A percentile compares a stretch with the other conserved stretches of the same genome.
phyloP scores from a whole-genome alignment of 2,113 vertebrate genomes.

The Sphyrna mokarran region DNA sequence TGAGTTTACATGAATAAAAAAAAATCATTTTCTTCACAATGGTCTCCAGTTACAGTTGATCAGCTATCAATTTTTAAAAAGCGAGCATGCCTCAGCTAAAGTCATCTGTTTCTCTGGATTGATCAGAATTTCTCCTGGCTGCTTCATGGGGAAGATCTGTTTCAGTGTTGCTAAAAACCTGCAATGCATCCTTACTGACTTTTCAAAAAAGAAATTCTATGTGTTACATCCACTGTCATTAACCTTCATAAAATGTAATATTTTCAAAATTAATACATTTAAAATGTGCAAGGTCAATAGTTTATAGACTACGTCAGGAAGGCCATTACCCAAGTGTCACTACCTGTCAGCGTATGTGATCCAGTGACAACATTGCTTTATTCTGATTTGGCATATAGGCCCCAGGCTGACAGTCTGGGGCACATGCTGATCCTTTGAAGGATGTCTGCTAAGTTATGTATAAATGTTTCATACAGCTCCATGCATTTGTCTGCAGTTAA shows the following conservation, averaged over 20 bases:
- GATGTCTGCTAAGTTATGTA: not conserved
- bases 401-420: not conserved
- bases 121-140: not conserved
- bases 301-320: slow-evolving; percentile 1
- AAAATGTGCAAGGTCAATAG: slow-evolving; percentile 5
- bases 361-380: slow-evolving; percentile 23
- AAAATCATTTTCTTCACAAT: not conserved
- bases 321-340: not conserved
- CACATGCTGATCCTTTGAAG: not conserved
- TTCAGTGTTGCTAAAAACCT: not conserved
- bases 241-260: slow-evolving; percentile 7
- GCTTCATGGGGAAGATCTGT: not conserved
- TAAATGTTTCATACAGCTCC: not conserved
- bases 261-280: not conserved
- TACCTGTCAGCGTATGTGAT: not conserved
- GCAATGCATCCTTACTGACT: not conserved
- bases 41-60: not conserved
- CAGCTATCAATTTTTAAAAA: not conserved
- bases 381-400: not conserved
- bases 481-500: not conserved
- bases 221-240: not conserved
- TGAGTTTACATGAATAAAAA: not conserved
- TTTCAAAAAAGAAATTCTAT: not conserved
- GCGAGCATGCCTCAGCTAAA: not conserved
- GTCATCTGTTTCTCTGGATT: not conserved